Percentiles rank a stretch among this genome's conserved stretches.
Conservation (phyloP, 2,888 invertebrate genomes). For the Dryobotodes eremita region DNA sequence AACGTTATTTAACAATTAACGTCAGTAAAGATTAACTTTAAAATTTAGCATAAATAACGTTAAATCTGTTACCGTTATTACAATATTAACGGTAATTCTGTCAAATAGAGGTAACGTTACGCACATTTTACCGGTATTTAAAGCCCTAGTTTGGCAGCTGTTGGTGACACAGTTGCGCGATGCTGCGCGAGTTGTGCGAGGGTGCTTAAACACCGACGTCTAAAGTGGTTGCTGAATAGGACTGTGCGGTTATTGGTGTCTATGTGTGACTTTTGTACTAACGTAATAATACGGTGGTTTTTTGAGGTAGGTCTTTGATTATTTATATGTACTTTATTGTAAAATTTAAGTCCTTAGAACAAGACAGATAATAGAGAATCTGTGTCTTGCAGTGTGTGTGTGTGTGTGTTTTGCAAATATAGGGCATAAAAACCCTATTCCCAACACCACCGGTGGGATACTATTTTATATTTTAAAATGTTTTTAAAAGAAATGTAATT, state of each 20-base stretch:
- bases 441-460: background rate
- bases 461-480: background rate
- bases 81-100: no score
- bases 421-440: background rate
- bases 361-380: background rate
- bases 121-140: no score
- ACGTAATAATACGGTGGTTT: background rate
- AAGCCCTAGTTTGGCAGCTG: no score
- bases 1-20: no score
- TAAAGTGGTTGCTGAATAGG: background rate
- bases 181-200: background rate
- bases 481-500: background rate
- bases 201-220: background rate
- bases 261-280: conserved; percentile 6
- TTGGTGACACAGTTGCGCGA: conserved; percentile 1
- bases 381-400: background rate
- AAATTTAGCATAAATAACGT: no score
- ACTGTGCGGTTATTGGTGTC: conserved; percentile 17
- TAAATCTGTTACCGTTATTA: no score
- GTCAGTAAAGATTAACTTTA: no score
- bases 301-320: conserved; percentile 19
- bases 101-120: no score
- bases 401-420: no score
- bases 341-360: background rate
- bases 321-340: background rate